Percentiles rank a stretch among this genome's conserved stretches.
phyloP scores from a whole-genome alignment of 2,113 vertebrate genomes.

The Actenoides hombroni region DNA sequence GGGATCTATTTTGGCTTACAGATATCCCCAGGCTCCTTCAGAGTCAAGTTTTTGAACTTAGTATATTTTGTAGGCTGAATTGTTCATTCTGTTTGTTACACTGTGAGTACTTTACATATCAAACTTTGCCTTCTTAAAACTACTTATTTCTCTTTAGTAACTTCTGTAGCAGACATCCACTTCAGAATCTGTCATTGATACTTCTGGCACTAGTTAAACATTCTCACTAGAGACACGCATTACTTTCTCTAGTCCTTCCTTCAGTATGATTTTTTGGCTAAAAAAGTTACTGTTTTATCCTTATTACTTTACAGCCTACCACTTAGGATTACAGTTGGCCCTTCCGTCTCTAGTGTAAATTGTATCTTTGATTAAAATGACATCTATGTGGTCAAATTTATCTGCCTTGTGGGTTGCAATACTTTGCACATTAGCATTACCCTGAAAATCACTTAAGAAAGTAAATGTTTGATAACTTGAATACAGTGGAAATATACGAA shows the following conservation, averaged over 20 bases:
- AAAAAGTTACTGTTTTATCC: background rate
- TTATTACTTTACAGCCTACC: background rate
- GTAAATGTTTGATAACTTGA: background rate
- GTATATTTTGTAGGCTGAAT: background rate
- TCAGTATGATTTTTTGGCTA: background rate
- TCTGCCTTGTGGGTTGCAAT: background rate
- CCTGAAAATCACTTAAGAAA: background rate
- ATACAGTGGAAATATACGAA: background rate
- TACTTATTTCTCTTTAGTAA: too few species aligned
- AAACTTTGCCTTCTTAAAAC: background rate
- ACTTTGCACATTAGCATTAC: background rate
- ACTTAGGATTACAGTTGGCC: background rate
- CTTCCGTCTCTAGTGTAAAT: background rate
- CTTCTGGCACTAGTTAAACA: background rate
- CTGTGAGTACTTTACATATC: background rate
- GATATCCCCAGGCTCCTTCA: background rate
- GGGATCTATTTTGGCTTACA: background rate
- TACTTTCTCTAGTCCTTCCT: background rate
- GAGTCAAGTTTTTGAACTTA: background rate
- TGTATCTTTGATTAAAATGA: background rate
- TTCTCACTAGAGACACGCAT: background rate
- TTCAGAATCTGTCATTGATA: background rate
- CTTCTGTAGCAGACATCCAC: background rate
- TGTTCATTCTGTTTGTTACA: background rate
- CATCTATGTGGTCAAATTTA: background rate